Base-by-base conservation (phyloP, 2,888 invertebrate genomes). In the Heliconius erato region DNA sequence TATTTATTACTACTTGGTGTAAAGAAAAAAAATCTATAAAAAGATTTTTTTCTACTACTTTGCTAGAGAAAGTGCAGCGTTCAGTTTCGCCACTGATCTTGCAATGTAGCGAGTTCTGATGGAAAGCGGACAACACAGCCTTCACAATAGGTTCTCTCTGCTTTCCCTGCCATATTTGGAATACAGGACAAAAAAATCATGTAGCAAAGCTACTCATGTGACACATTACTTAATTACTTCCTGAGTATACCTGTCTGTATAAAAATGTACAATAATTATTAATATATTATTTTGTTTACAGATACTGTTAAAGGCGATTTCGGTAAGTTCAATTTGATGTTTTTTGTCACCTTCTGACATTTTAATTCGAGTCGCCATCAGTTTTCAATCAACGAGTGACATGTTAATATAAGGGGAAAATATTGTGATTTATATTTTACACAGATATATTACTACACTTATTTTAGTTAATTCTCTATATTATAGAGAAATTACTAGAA, bases 231-330 rank as follows among this genome's bases (percentile, higher is more conserved):
- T 26, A 72, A 26, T 72, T 28, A 74, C 32, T 32, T 54, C 54
- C 16, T 19, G 49, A 74, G 11, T 74, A 77, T 40, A 14, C 65
- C 16, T 12, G 7, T 44, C 23, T 49, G 23, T 71, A 74, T 74
- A 49, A 40, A 59, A 71, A n/a, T 67, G 32, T 54, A 49, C 11
- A 78, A 80, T 85, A 88, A 91, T 92, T 91, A 90, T 88, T 90
- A 92, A 89, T 86, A 84, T 87, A 90, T 90, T 90, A 89, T 88
- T 87, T 90, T 91, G 86, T 91, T 92, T 89, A 83, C 93, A 93
- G 93, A 89, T 89, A 86, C 69, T 67, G 74, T 79, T 72, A 67
- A 81, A 81, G 77, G 59, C 23, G 71, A 65, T 76, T 74, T 82
- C 59, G 83, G 82, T 84, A 68, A 84, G 82, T 80, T 80, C 40